phyloP scores from a whole-genome alignment of 2,797 vertebrate species.

The Danio aesculapii region DNA sequence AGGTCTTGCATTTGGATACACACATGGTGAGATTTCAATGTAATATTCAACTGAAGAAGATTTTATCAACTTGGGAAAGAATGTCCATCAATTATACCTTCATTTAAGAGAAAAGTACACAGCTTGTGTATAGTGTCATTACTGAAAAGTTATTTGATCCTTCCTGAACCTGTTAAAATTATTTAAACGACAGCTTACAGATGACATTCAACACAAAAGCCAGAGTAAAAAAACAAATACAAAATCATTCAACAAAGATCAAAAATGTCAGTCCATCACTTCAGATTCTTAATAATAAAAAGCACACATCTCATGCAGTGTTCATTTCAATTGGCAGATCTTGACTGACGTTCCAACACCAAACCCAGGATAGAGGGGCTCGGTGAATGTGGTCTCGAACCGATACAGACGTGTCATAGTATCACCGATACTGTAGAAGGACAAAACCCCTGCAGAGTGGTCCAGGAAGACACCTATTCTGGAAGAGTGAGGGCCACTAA shows the following conservation, averaged over 20 bases:
- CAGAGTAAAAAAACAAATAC: constrained; percentile 42
- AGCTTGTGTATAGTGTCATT: constrained; percentile 13
- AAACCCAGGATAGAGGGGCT: constrained; percentile 84
- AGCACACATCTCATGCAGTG: constrained; percentile 2
- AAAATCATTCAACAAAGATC: constrained; percentile 37
- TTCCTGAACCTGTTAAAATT: constrained; percentile 16
- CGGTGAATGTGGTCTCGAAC: constrained; percentile 79
- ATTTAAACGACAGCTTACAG: constrained; percentile 30
- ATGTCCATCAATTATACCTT: constrained; percentile 21
- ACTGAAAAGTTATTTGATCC: background rate
- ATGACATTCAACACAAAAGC: constrained; percentile 20
- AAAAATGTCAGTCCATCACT: constrained; percentile 29
- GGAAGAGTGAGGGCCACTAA: constrained; percentile 79
- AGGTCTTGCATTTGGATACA: constrained; percentile 48
- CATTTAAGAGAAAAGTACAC: constrained; percentile 6
- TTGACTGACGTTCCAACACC: constrained; percentile 85
- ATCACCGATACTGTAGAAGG: constrained; percentile 82
- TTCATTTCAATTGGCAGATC: constrained; percentile 83
- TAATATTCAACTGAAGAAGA: constrained; percentile 32
- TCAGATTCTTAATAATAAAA: background rate
- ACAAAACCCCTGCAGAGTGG: constrained; percentile 77
- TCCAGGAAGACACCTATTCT: constrained; percentile 84
- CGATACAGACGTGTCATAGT: constrained; percentile 83
- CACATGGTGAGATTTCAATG: constrained; percentile 54
- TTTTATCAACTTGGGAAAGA: constrained; percentile 9